These are phyloP conservation scores for Anas platyrhynchos DNA, from an alignment of 2,113 vertebrate genomes.

Conservation along the genomic window DNA sequence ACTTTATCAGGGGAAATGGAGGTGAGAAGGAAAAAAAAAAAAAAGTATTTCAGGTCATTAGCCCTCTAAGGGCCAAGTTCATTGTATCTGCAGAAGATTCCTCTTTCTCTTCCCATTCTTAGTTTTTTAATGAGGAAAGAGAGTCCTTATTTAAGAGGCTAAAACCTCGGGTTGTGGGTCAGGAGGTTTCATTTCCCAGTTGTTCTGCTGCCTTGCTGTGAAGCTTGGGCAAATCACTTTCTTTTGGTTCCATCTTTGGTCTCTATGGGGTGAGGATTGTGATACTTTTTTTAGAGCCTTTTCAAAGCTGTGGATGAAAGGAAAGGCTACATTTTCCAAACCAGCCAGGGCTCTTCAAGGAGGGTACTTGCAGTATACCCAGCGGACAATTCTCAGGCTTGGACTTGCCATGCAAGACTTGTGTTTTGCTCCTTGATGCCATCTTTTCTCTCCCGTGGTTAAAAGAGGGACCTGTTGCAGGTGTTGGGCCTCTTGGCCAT, in stretches of 20 bases:
- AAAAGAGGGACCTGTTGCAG: background rate
- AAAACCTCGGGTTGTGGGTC: conserved; percentile 2
- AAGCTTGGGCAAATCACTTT: background rate
- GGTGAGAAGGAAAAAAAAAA: background rate
- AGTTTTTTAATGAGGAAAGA: conserved; percentile 48
- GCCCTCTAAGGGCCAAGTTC: conserved; percentile 24
- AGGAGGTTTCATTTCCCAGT: conserved; percentile 24
- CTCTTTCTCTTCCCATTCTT: background rate
- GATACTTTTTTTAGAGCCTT: background rate
- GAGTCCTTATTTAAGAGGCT: conserved; percentile 16
- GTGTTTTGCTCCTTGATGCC: background rate
- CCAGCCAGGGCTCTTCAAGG: background rate
- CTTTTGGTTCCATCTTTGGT: background rate
- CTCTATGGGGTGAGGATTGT: background rate
- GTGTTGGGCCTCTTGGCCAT: background rate
- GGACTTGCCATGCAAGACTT: too few relatives aligned
- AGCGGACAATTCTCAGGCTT: background rate
- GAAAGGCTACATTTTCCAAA: background rate
- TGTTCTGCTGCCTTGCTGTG: background rate
- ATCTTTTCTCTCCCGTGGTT: background rate
- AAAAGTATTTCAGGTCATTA: conserved; percentile 40
- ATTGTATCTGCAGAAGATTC: conserved; percentile 1
- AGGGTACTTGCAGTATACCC: background rate
- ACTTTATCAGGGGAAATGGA: conserved; percentile 15
- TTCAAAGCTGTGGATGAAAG: background rate